phyloP scores from a whole-genome alignment of 2,888 invertebrate genomes.

The Phyllotreta striolata region DNA sequence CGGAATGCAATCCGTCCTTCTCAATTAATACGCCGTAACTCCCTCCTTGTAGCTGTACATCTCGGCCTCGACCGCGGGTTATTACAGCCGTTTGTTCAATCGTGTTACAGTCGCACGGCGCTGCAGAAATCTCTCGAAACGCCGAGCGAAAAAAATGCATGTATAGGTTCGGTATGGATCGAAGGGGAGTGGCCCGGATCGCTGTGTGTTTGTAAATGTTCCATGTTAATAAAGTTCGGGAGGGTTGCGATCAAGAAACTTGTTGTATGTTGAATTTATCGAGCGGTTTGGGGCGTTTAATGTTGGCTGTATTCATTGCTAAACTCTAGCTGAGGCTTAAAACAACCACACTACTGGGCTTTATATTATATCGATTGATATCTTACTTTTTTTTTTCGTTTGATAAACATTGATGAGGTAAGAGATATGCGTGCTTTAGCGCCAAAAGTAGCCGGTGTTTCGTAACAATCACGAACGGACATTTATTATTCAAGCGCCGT shows the following conservation, averaged over 20 bases:
- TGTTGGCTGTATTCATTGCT: neutral
- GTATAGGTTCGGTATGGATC: neutral
- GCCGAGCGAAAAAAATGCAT: constrained; percentile 9
- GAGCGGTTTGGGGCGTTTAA: neutral
- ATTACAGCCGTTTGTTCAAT: constrained; percentile 40
- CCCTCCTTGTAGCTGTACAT: constrained; percentile 41
- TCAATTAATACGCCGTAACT: constrained; percentile 58
- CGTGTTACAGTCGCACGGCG: constrained; percentile 4
- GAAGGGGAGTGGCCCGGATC: constrained; percentile 16
- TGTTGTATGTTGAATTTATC: neutral
- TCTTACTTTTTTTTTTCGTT: no score
- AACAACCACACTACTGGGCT: no score
- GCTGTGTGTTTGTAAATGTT: constrained; percentile 14
- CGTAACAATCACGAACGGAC: constrained; percentile 26
- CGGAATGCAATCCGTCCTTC: constrained; percentile 58
- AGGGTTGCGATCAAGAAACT: constrained; percentile 1
- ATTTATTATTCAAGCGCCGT: constrained; percentile 23
- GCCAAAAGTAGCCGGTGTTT: constrained; percentile 5
- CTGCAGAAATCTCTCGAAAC: constrained; percentile 18
- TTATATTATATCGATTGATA: no score
- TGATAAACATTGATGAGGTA: no score
- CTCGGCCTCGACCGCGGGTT: constrained; percentile 39
- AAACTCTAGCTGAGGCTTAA: no score
- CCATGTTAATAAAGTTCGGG: constrained; percentile 6
- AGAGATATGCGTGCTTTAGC: no score